These are phyloP conservation scores for Saturnia pavonia DNA, from an alignment of 2,888 invertebrate species.

Conservation along the genomic window DNA sequence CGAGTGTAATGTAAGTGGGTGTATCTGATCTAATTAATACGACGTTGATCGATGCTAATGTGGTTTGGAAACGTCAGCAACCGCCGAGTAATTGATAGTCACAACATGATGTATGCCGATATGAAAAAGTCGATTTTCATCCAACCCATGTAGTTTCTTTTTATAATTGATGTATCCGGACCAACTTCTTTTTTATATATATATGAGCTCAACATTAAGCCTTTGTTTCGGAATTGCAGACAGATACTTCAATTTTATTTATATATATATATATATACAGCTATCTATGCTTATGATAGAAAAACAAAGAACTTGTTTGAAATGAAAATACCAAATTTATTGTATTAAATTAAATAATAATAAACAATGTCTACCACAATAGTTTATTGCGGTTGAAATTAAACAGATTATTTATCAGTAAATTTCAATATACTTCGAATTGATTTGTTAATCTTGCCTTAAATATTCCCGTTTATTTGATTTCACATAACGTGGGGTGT, in stretches of 20 bases:
- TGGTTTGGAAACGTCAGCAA: conserved; percentile 60
- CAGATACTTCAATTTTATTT: too few relatives aligned
- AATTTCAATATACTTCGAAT: conserved; percentile 43
- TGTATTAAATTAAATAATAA: background rate
- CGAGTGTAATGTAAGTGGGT: conserved; percentile 52
- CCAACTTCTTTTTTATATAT: background rate
- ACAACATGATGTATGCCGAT: conserved; percentile 56
- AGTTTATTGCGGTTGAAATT: background rate
- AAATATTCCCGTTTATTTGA: conserved; percentile 52
- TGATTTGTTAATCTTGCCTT: conserved; percentile 47
- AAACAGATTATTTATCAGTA: conserved; percentile 14
- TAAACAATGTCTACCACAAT: background rate
- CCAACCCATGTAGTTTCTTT: conserved; percentile 18
- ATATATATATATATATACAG: too few relatives aligned
- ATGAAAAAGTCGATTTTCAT: conserved; percentile 17
- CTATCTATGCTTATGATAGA: background rate
- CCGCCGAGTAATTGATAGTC: conserved; percentile 75
- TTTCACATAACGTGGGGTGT: conserved; percentile 47
- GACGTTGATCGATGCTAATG: conserved; percentile 81
- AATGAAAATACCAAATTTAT: background rate
- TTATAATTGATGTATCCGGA: background rate
- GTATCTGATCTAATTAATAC: conserved; percentile 79
- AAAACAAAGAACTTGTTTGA: background rate
- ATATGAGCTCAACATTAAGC: too few relatives aligned
- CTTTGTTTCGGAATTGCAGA: too few relatives aligned